Base-by-base conservation (phyloP, 2,888 invertebrate species). In the Lycocerus yunnanus region DNA sequence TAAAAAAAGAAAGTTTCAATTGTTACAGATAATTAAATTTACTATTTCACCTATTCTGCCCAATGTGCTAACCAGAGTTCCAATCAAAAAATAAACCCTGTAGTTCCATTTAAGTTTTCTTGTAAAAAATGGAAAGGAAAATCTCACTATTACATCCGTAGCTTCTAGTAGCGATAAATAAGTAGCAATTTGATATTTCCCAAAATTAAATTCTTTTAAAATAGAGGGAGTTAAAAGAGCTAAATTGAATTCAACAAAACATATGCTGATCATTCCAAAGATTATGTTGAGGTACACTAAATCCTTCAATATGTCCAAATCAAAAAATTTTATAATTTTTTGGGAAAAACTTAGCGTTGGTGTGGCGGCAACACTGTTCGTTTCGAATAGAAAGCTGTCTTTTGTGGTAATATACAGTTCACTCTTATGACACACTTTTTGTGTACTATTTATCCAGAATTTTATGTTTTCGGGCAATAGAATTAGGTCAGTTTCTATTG, bases 221-320 rank as follows among this genome's bases (percentile, higher is more conserved):
- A 94, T 92, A 77, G 93, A 93, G 0, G 94, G 93, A 0, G 93
- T 93, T 68, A 94, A 82, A 66, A 93, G 90, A 1, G 93, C 92
- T 83, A 94, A 93, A 84, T 94, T 94, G 5, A 93, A 81, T 84
- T 94, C 94, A 5, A 91, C 91, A 81, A 93, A 93, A 82, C 91
- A 92, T 0, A 93, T 93, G 58, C 93, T 86, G 0, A 92, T 93
- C 66, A 93, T 88, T 0, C 94, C 94, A 70, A 93, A 83, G 89
- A 93, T 92, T 13, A 93, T 87, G 81, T 92, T 93, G 2, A 93
- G 89, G 80, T 92, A 94, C 3, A 92, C 90, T 13, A 90, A 90
- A 85, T 94, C 93, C 79, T 90, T 90, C 71, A 94, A 84, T 68
- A 94, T 88, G 83, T 92, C 92, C 74, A 94, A 88, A 83, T 93